These are phyloP conservation scores for Pogona vitticeps DNA, from an alignment of 2,113 vertebrate species.

Conservation along the genomic window DNA sequence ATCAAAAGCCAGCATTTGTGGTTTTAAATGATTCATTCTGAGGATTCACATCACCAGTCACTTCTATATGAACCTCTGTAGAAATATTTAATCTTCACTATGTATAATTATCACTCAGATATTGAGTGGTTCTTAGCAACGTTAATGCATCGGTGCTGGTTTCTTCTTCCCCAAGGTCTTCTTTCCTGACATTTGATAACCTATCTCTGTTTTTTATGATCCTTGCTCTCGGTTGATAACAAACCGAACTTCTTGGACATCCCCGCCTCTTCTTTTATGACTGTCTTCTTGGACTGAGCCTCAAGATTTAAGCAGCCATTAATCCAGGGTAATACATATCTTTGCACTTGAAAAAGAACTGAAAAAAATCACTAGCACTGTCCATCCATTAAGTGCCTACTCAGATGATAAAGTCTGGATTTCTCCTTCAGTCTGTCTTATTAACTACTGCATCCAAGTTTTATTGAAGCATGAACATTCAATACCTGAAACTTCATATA, in stretches of 20 bases:
- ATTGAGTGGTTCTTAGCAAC: background rate
- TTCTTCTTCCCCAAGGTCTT: background rate
- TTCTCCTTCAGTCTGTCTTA: background rate
- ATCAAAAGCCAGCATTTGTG: too few relatives aligned
- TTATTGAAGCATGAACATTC: conserved; percentile 62
- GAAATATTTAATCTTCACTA: background rate
- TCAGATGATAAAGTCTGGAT: background rate
- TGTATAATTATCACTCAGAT: background rate
- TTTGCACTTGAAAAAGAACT: background rate
- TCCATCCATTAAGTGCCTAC: background rate
- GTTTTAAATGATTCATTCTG: too few relatives aligned
- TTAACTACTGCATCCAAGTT: background rate
- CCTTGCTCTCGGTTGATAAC: background rate
- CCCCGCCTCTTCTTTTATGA: background rate
- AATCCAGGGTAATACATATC: background rate
- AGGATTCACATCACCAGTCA: background rate
- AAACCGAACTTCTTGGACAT: background rate
- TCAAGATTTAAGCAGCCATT: background rate
- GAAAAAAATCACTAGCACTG: background rate
- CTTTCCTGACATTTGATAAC: background rate
- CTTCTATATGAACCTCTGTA: background rate
- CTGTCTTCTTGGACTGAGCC: background rate
- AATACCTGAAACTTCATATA: conserved; percentile 52
- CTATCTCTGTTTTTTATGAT: background rate
- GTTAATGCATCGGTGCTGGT: too few relatives aligned